Conservation (phyloP, 2,888 invertebrate genomes). For the Endomychus coccineus region DNA sequence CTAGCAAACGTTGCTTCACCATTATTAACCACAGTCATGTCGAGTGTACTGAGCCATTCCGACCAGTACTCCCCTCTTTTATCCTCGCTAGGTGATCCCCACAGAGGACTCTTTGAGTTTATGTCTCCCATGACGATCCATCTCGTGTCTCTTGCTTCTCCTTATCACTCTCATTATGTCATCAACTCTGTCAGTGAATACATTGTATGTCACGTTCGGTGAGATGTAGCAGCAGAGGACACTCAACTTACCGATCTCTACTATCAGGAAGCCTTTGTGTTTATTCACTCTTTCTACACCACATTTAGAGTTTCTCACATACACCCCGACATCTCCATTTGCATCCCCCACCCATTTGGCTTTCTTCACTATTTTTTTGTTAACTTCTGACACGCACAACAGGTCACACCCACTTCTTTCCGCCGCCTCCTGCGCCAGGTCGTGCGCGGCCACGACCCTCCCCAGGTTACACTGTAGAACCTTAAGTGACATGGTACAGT, state of each 20-base stretch:
- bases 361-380: neutral
- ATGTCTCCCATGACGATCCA: neutral
- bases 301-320: neutral
- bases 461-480: neutral
- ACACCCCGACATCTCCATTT: neutral
- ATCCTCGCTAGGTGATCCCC: neutral
- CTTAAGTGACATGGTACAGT: no score
- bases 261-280: neutral
- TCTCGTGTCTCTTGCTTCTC: no score
- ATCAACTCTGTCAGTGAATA: no score
- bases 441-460: neutral
- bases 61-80: constrained; percentile 1
- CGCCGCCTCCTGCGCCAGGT: neutral
- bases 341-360: neutral
- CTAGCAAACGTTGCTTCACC: no score
- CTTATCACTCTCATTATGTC: no score
- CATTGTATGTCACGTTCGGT: neutral
- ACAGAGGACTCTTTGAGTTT: neutral
- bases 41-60: no score
- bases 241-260: neutral
- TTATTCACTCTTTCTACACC: neutral
- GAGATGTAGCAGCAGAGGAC: neutral
- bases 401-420: neutral
- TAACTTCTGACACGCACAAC: neutral
- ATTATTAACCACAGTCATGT: no score